These are phyloP conservation scores for Clarias magur DNA, from an alignment of 2,113 vertebrate genomes.

Conservation along the genomic window DNA sequence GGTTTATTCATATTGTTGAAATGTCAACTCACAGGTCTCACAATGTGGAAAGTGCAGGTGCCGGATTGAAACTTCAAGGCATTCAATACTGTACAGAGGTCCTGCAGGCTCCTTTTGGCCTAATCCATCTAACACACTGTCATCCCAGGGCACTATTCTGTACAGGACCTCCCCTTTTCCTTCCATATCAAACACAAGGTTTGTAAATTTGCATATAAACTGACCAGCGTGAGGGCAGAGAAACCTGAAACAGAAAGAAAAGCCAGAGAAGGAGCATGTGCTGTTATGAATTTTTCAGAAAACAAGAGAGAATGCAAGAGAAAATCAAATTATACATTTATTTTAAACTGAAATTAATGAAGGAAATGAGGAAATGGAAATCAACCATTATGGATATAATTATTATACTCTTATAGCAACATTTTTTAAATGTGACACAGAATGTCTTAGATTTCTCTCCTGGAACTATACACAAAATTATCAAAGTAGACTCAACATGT, in stretches of 20 bases:
- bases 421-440: no score
- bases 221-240: neutral
- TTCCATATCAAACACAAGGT: neutral
- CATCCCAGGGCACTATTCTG: neutral
- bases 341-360: no score
- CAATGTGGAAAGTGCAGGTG: neutral
- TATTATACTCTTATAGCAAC: no score
- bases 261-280: neutral
- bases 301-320: no score
- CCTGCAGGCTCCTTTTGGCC: neutral
- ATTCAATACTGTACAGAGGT: neutral
- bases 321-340: no score
- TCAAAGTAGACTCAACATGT: no score
- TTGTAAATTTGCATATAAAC: neutral
- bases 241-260: neutral
- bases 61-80: neutral
- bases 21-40: neutral
- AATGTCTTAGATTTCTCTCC: no score
- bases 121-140: neutral
- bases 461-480: no score
- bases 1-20: neutral
- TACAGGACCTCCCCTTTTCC: neutral
- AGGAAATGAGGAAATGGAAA: no score
- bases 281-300: neutral
- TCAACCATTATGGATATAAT: no score